Conservation (phyloP, 2,113 vertebrate genomes). For the Hyaena hyaena region DNA sequence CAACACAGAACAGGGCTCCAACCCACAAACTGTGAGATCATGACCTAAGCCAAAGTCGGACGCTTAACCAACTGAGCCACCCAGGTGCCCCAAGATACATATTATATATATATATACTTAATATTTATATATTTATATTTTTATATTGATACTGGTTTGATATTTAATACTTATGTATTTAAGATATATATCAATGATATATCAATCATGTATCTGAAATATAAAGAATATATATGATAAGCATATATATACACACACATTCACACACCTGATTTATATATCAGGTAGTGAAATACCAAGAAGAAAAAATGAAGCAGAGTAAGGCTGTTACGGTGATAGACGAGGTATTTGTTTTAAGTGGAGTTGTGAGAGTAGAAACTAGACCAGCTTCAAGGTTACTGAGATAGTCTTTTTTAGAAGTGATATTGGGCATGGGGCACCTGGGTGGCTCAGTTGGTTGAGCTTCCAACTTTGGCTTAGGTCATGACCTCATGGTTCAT, state of each 20-base stretch:
- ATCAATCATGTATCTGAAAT: not conserved
- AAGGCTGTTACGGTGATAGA: not conserved
- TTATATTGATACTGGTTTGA: not conserved
- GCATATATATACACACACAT: not conserved
- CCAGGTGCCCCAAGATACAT: not conserved
- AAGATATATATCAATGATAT: not conserved
- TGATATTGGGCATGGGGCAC: not conserved
- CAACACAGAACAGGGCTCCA: too few relatives aligned
- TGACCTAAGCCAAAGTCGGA: too few relatives aligned
- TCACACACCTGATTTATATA: not conserved
- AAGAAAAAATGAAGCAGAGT: not conserved
- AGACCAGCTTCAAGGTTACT: not conserved
- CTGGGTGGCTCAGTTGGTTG: too few relatives aligned
- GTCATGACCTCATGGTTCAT: too few relatives aligned
- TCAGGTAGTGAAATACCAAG: not conserved
- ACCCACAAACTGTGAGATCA: too few relatives aligned
- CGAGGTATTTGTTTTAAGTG: not conserved
- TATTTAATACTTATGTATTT: not conserved
- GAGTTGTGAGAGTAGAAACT: not conserved
- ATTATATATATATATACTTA: not conserved
- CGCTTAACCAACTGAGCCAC: too few relatives aligned
- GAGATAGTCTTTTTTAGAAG: not conserved
- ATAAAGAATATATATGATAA: too few relatives aligned
- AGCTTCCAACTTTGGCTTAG: too few relatives aligned
- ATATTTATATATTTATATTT: not conserved